Base-by-base conservation (phyloP, 2,797 vertebrate genomes). In the Centroberyx gerrardi region DNA sequence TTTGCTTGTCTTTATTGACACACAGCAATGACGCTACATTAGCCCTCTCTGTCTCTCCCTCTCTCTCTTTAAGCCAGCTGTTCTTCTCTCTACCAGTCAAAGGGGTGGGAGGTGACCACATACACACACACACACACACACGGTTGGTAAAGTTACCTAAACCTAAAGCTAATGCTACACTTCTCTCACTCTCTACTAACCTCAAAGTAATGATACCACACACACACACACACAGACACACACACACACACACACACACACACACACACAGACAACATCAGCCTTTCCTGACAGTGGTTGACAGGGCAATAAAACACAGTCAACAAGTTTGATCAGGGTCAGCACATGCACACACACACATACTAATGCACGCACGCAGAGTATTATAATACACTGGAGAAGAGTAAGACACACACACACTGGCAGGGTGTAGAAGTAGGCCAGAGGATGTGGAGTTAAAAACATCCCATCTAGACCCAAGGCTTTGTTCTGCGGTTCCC, bases 401-500 rank as follows among this genome's bases (percentile, higher is more conserved):
- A 36, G 33, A 36, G 33, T 36, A 22, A 22, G 4, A 56, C 51
- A 49, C 60, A 52, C 53, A 61, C 60, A 73, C 48, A 44, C 59
- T 38, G 31, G 2, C 8, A 59, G 59, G 55, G 49, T 67, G 17
- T 49, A 0, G 8, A 84, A 85, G 77, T 76, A 87, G 83, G 81
- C 54, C 80, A 85, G 81, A 84, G 85, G 85, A 81, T 73, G 85
- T 62, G 68, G 46, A 77, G 85, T 81, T 84, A 68, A 79, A 92
- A 91, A 89, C 89, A 88, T 82, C 83, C 78, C 78, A 76, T 59
- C 51, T 33, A 79, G 71, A 71, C 67, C 48, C 70, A 36, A 46
- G 74, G 65, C 71, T 90, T 91, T 93, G 89, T 93, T 84, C 78
- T 48, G 72, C 54, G 40, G 81, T 91, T 92, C 75, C 90, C 90